Conservation (phyloP, 1,140 invertebrate genomes). For the Callitettix versicolor region DNA sequence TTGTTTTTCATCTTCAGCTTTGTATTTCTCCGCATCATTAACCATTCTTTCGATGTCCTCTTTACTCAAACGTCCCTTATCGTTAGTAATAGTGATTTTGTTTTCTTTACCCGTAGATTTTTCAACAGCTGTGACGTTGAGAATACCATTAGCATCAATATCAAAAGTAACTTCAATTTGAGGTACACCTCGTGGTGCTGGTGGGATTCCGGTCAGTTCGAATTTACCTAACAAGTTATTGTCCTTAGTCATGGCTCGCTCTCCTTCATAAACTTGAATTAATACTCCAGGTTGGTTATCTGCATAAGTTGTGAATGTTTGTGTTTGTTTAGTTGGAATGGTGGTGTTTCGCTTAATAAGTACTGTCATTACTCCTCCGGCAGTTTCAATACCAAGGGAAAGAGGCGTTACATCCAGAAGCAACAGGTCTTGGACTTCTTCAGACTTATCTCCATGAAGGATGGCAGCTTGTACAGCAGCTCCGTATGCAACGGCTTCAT, state of each 20-base stretch:
- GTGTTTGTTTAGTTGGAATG: slow-evolving; percentile 91
- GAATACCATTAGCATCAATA: slow-evolving; percentile 80
- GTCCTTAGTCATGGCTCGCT: slow-evolving; percentile 85
- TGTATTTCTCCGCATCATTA: slow-evolving; percentile 93
- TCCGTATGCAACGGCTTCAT: slow-evolving; percentile 85
- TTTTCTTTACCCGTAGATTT: slow-evolving; percentile 93
- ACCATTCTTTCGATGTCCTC: slow-evolving; percentile 98
- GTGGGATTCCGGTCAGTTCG: slow-evolving; percentile 86
- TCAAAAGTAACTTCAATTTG: slow-evolving; percentile 92
- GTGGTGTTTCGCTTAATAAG: slow-evolving; percentile 92
- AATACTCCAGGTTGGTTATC: slow-evolving; percentile 92
- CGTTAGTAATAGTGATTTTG: slow-evolving; percentile 96
- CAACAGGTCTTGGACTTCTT: slow-evolving; percentile 81
- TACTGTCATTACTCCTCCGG: slow-evolving; percentile 91
- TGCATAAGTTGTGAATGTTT: slow-evolving; percentile 92
- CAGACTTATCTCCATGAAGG: slow-evolving; percentile 86
- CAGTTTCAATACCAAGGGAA: slow-evolving; percentile 93
- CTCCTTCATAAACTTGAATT: slow-evolving; percentile 81
- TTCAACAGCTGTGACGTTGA: slow-evolving; percentile 81
- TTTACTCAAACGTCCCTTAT: slow-evolving; percentile 91
- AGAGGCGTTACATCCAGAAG: slow-evolving; percentile 89
- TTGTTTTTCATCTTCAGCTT: slow-evolving; percentile 83
- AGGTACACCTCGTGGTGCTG: slow-evolving; percentile 87
- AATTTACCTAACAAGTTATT: slow-evolving; percentile 91
- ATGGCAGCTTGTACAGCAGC: slow-evolving; percentile 87